phyloP scores from a whole-genome alignment of 2,797 vertebrate genomes.

The Lepus oiostolus region DNA sequence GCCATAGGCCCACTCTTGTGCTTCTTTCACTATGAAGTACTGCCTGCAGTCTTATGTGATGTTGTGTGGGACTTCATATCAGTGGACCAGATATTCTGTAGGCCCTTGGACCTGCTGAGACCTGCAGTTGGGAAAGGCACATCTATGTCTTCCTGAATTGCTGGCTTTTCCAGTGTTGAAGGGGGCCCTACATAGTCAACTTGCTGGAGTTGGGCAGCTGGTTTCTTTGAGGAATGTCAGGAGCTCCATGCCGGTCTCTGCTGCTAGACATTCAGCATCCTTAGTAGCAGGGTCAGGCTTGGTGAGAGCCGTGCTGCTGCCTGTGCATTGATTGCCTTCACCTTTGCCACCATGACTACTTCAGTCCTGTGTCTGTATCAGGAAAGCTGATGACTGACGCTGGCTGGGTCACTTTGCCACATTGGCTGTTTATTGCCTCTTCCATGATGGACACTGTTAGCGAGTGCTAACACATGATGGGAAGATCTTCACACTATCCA shows the following conservation, averaged over 20 bases:
- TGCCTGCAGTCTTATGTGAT: not conserved
- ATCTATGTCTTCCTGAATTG: not conserved
- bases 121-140: not conserved
- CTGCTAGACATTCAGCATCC: not conserved
- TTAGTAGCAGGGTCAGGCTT: not conserved
- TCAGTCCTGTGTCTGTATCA: not conserved
- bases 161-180: not conserved
- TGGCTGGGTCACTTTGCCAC: not conserved
- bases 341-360: not conserved
- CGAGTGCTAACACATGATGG: not conserved
- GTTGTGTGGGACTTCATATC: not conserved
- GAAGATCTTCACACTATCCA: not conserved
- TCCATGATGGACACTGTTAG: not conserved
- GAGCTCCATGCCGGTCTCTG: not conserved
- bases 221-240: not conserved
- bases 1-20: not conserved
- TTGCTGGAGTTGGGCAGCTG: not conserved
- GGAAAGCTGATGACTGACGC: not conserved
- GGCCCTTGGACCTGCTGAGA: not conserved
- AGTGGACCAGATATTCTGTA: too few species aligned
- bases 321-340: not conserved
- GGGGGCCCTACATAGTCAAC: not conserved
- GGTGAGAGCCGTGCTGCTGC: not conserved
- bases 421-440: not conserved
- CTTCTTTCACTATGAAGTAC: not conserved